Evolutionary conservation across 2,888 invertebrate species (phyloP), one percentile per base, ranked within the genome.

Genomic region (Lepidocyrtoides sp.): DNA sequence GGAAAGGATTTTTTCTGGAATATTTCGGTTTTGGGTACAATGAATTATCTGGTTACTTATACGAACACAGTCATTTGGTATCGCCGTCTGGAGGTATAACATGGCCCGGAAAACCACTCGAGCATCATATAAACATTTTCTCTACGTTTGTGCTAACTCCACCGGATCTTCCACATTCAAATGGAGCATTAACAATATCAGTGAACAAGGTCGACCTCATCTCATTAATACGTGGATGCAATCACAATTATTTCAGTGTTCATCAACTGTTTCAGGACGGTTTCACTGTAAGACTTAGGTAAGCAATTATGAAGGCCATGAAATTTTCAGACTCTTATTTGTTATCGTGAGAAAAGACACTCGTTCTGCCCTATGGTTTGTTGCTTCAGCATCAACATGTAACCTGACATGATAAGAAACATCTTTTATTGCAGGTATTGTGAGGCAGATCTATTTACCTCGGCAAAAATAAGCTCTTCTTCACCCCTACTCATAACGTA

Each of bases 11-110:
- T 20, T 79, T 84, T 17, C 36, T 92, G 20, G 87, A 92, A 41
- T 92, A 90, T 63, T 87, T 92, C 32, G 85, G 66, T 14, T 92
- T 92, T 77, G 92, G 89, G 1, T 92, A 92, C 23, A 69, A 54
- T 20, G 89, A 92, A 20, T n/a, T 20, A 8, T 57, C 92, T 20
- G 92, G 92, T 10, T 83, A 66, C 17, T 1, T 54, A 0, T 90
- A 86, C 29, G 48, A 57, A 3, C 85, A 90, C 10, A 41, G 29
- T 17, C 77, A 77, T 10, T 41, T 83, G 10, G 57, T 51, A 20
- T 20, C 44, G 0, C 26, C 82, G n/a, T 66, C 82, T 32, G 92
- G 92, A 82, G 29, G 14, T 8, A 14, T 83, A 0, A 20, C 7
- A 7, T 83, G 89, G 83, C 89, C 92, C 4, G 29, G 17, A 12